Evolutionary conservation across 2,113 vertebrate genomes (phyloP).

Genomic region (Sminthopsis crassicaudata): DNA sequence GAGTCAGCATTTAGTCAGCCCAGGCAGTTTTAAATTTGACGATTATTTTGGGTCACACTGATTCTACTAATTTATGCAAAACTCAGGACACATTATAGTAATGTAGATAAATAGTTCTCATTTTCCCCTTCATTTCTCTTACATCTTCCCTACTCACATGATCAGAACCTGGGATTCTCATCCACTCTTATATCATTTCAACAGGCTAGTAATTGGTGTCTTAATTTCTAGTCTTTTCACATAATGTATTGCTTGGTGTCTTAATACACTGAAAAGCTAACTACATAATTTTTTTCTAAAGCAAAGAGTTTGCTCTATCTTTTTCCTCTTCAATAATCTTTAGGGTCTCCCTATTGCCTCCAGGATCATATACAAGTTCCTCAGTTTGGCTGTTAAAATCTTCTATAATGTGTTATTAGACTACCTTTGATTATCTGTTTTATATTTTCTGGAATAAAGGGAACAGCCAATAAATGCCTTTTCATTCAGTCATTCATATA

Average conservation of each 20-base stretch:
- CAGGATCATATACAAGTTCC: neutral
- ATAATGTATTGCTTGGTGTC: neutral
- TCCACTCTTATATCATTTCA: neutral
- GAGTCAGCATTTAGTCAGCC: neutral
- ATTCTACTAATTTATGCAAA: neutral
- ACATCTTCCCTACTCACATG: neutral
- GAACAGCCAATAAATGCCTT: neutral
- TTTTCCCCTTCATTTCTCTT: neutral
- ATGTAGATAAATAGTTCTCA: neutral
- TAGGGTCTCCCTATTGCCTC: neutral
- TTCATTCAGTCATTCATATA: neutral
- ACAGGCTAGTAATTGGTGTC: neutral
- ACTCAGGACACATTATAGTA: neutral
- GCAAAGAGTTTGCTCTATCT: neutral
- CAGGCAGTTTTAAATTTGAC: constrained; percentile 9
- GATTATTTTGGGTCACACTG: constrained; percentile 8
- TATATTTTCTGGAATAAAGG: neutral
- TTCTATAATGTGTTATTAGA: neutral
- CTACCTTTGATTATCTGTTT: neutral
- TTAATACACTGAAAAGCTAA: neutral
- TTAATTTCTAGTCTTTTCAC: neutral
- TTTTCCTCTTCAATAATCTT: neutral
- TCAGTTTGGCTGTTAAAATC: neutral
- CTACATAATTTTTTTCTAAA: neutral
- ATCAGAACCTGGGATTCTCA: neutral